Evolutionary conservation across 2,888 invertebrate genomes (phyloP).

Genomic region (Glaucopsyche alexis): DNA sequence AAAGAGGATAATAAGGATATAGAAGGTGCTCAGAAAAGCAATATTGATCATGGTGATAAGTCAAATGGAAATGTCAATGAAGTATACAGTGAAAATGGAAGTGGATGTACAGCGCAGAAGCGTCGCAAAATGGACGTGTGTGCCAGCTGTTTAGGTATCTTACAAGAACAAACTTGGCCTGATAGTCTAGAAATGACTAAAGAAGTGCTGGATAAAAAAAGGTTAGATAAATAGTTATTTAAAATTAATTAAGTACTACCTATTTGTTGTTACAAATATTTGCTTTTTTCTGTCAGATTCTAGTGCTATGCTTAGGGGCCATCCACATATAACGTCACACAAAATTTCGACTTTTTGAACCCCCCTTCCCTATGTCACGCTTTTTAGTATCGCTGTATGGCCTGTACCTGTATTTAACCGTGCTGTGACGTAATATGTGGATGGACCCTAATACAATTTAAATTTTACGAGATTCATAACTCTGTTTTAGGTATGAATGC

Average conservation of each 20-base stretch:
- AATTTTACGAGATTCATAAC: not conserved
- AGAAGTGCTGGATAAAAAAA: slow-evolving; percentile 72
- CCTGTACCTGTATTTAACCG: too few relatives aligned
- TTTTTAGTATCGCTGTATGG: too few relatives aligned
- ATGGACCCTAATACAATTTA: too few relatives aligned
- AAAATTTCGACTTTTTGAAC: too few relatives aligned
- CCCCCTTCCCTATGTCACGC: too few relatives aligned
- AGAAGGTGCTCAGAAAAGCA: slow-evolving; percentile 36
- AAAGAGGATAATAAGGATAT: slow-evolving; percentile 31
- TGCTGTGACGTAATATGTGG: too few relatives aligned
- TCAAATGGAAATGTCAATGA: slow-evolving; percentile 25
- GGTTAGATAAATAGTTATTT: slow-evolving; percentile 46
- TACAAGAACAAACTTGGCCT: slow-evolving; percentile 81
- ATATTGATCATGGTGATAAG: slow-evolving; percentile 32
- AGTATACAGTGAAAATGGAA: not conserved
- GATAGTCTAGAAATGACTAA: slow-evolving; percentile 74
- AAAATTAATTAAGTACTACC: not conserved
- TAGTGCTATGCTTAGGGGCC: too few relatives aligned
- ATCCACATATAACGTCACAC: too few relatives aligned
- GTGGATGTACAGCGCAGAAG: slow-evolving; percentile 54
- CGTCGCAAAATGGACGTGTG: slow-evolving; percentile 79
- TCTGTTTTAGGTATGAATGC: slow-evolving; percentile 80
- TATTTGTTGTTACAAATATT: slow-evolving; percentile 4
- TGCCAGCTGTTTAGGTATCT: slow-evolving; percentile 85
- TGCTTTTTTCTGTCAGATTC: too few relatives aligned